A percentile compares a stretch with the other conserved stretches of the same genome.
Evolutionary conservation across 2,888 invertebrate species (phyloP).

Genomic region (Mechanitis mazaeus): DNA sequence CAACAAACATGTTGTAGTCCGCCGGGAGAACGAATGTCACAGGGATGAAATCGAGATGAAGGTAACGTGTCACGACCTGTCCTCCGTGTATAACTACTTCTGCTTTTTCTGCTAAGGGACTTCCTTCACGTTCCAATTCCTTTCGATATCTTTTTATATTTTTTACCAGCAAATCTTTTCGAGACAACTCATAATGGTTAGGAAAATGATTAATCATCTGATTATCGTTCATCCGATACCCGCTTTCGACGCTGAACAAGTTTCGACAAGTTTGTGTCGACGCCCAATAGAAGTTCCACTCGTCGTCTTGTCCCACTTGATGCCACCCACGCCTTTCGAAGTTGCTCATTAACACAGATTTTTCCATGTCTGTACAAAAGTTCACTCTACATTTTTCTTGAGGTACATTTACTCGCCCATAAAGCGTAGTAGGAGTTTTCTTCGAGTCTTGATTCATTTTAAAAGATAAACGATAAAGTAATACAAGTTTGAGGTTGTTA

Average conservation of each 20-base stretch:
- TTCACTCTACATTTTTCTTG: constrained; percentile 26
- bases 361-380: constrained; percentile 85
- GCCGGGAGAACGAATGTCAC: constrained; percentile 95
- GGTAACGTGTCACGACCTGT: constrained; percentile 81
- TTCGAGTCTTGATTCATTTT: constrained; percentile 13
- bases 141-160: constrained; percentile 96
- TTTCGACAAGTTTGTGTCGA: constrained; percentile 92
- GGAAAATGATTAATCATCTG: constrained; percentile 98
- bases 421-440: constrained; percentile 55
- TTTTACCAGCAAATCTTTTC: constrained; percentile 98
- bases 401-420: constrained; percentile 64
- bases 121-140: constrained; percentile 94
- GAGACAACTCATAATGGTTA: constrained; percentile 95
- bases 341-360: constrained; percentile 91
- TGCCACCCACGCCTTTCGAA: constrained; percentile 93
- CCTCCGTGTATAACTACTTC: constrained; percentile 75
- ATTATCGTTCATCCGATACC: constrained; percentile 94
- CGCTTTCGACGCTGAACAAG: constrained; percentile 94
- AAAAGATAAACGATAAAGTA: no score
- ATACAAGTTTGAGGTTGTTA: no score
- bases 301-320: constrained; percentile 88
- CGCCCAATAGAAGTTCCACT: constrained; percentile 98
- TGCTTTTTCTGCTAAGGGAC: constrained; percentile 86
- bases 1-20: constrained; percentile 98
- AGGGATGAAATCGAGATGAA: constrained; percentile 93